Percentiles rank a stretch among this genome's conserved stretches.
Conservation (phyloP, 2,888 invertebrate species). For the Drosophila atripex region DNA sequence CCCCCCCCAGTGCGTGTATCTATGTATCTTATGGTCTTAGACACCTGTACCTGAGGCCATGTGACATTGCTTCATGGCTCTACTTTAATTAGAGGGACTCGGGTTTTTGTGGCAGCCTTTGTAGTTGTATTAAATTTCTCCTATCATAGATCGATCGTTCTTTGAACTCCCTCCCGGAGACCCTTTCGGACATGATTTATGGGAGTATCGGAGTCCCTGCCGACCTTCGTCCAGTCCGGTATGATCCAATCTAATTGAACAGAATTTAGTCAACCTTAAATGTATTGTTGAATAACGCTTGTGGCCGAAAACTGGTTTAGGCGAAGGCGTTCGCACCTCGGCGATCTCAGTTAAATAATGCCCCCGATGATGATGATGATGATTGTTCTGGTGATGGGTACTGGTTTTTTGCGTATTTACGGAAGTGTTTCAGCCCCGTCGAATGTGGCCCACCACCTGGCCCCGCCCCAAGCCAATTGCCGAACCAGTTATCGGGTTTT, state of each 20-base stretch:
- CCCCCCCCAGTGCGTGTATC: conserved; percentile 1
- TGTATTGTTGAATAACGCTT: conserved; percentile 52
- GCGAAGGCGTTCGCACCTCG: conserved; percentile 40
- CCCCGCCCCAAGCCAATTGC: conserved; percentile 50
- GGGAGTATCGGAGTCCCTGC: neutral
- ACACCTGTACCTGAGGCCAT: conserved; percentile 36
- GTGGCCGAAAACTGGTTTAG: conserved; percentile 58
- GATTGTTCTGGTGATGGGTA: conserved; percentile 54
- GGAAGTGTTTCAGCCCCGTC: conserved; percentile 44
- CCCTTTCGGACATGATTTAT: conserved; percentile 31
- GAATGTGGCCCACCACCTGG: conserved; percentile 33
- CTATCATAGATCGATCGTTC: conserved; percentile 35
- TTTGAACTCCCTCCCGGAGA: conserved; percentile 20
- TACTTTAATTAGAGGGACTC: conserved; percentile 22
- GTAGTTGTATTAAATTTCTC: conserved; percentile 35
- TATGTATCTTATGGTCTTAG: conserved; percentile 7
- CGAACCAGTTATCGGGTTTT: conserved; percentile 58
- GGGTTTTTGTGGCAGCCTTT: conserved; percentile 14
- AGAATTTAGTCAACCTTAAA: conserved; percentile 49
- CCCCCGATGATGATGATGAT: conserved; percentile 55
- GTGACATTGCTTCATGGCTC: conserved; percentile 39
- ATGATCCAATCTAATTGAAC: conserved; percentile 33
- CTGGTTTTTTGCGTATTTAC: conserved; percentile 57
- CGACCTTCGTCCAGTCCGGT: neutral
- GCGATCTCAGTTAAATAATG: conserved; percentile 48